Evolutionary conservation across 2,113 vertebrate species (phyloP).

Genomic region (Eretmochelys imbricata): DNA sequence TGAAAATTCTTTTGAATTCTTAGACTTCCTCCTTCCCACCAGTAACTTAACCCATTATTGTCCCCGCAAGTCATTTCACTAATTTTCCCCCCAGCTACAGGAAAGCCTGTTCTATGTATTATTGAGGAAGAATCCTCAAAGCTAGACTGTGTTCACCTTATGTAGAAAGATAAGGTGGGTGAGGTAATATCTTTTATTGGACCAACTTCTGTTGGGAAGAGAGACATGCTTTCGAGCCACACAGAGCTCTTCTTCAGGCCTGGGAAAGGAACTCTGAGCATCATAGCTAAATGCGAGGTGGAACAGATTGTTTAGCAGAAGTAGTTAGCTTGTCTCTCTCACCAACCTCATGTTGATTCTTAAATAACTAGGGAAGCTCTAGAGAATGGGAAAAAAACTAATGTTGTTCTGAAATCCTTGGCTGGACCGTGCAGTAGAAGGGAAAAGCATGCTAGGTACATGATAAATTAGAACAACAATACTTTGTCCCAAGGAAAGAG

Average conservation of each 20-base stretch:
- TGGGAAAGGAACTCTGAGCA: not conserved
- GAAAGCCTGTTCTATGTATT: not conserved
- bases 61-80: not conserved
- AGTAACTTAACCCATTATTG: not conserved
- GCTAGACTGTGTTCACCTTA: not conserved
- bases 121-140: not conserved
- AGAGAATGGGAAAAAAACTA: not conserved
- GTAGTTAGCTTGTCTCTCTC: not conserved
- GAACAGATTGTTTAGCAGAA: not conserved
- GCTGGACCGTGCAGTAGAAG: not conserved
- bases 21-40: not conserved
- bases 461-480: not conserved
- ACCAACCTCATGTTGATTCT: not conserved
- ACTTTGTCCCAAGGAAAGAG: not conserved
- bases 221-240: not conserved
- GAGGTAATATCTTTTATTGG: not conserved
- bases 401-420: not conserved
- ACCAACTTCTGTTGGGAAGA: not conserved
- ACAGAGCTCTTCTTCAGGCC: not conserved
- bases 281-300: not conserved
- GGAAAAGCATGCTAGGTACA: not conserved
- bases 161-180: not conserved
- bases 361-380: not conserved
- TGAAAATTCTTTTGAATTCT: not conserved
- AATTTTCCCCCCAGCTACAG: not conserved